A percentile compares a stretch with the other conserved stretches of the same genome.
These are phyloP conservation scores for Suncus etruscus DNA, from an alignment of 2,113 vertebrate species.

Conservation along the genomic window DNA sequence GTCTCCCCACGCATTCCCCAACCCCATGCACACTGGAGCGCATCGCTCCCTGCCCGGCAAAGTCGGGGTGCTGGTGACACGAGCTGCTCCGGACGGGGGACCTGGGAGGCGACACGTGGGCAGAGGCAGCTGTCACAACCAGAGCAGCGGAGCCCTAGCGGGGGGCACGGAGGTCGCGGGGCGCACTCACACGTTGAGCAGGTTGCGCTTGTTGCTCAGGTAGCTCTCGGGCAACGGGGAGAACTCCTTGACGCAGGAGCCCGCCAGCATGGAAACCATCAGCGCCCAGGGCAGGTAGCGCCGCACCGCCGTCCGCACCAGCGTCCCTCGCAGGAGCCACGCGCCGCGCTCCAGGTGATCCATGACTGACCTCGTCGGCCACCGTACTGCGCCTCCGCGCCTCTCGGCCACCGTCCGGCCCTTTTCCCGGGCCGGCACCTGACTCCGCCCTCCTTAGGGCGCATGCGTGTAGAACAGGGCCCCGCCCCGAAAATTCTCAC, in stretches of 20 bases:
- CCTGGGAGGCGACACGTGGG: neutral
- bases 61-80: neutral
- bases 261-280: conserved; percentile 84
- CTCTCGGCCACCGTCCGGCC: conserved; percentile 72
- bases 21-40: no score
- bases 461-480: conserved; percentile 47
- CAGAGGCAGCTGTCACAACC: neutral
- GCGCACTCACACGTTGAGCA: conserved; percentile 93
- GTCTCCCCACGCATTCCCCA: neutral
- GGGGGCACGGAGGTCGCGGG: neutral
- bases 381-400: conserved; percentile 25
- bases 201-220: conserved; percentile 92
- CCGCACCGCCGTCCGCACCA: conserved; percentile 74
- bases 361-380: conserved; percentile 75
- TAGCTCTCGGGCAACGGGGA: conserved; percentile 90
- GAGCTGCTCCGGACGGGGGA: no score
- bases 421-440: no score
- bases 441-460: neutral
- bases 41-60: neutral
- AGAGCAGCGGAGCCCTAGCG: neutral
- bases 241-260: conserved; percentile 90
- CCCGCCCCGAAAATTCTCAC: neutral
- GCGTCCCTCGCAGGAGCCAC: conserved; percentile 62
- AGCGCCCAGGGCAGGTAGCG: conserved; percentile 86
- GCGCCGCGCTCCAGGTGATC: conserved; percentile 76